Percentiles rank a stretch among this genome's conserved stretches.
phyloP scores from a whole-genome alignment of 2,888 invertebrate genomes.

The Cetonia aurata region DNA sequence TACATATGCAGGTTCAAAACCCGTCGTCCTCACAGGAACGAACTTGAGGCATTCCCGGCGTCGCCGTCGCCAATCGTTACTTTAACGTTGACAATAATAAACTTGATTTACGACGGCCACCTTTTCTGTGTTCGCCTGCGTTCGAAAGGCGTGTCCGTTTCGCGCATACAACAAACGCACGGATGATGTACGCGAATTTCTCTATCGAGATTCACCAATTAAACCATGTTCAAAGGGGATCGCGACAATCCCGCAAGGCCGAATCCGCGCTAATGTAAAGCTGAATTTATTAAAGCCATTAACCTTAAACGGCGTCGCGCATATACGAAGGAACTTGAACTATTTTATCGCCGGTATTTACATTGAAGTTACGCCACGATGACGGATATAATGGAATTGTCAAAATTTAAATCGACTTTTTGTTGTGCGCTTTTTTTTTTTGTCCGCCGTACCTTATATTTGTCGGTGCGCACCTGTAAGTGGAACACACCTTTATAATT shows the following conservation, averaged over 20 bases:
- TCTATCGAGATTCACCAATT: slow-evolving; percentile 23
- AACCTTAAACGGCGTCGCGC: slow-evolving; percentile 24
- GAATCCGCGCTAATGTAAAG: slow-evolving; percentile 9
- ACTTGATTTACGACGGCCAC: slow-evolving; percentile 8
- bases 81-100: slow-evolving; percentile 6
- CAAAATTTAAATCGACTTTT: slow-evolving; percentile 5
- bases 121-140: slow-evolving; percentile 16
- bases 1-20: too few species aligned
- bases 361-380: slow-evolving; percentile 11
- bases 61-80: neutral
- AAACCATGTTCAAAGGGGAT: neutral
- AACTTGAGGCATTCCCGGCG: too few species aligned
- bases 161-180: neutral
- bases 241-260: neutral
- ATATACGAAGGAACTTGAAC: slow-evolving; percentile 31
- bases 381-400: slow-evolving; percentile 26
- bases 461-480: neutral
- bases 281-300: slow-evolving; percentile 14
- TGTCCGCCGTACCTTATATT: neutral
- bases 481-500: slow-evolving; percentile 14
- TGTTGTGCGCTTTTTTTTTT: neutral
- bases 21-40: too few species aligned
- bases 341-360: slow-evolving; percentile 14
- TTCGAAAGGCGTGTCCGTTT: slow-evolving; percentile 10
- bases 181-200: slow-evolving; percentile 12